These are phyloP conservation scores for Phalacrocorax pelagicus DNA, from an alignment of 2,113 vertebrate species.

Conservation along the genomic window DNA sequence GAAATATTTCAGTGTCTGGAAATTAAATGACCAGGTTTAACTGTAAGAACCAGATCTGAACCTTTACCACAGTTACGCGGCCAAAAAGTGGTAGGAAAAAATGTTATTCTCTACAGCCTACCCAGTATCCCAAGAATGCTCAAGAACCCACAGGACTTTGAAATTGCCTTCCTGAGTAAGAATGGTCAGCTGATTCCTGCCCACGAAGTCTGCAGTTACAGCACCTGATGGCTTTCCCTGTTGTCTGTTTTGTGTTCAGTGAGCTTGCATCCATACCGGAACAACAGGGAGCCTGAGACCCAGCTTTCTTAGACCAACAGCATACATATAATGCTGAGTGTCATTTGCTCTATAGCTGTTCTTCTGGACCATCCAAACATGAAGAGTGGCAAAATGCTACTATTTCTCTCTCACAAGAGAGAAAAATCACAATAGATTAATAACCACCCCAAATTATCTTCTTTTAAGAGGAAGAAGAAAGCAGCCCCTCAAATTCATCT, in stretches of 20 bases:
- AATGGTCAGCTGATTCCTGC: not conserved
- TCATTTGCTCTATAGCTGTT: not conserved
- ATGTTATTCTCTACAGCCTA: not conserved
- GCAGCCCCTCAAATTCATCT: not conserved
- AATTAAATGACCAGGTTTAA: not conserved
- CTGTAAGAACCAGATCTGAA: not conserved
- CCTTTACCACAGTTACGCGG: not conserved
- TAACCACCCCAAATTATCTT: not conserved
- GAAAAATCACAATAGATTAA: not conserved
- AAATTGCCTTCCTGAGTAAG: not conserved
- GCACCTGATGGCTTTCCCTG: not conserved
- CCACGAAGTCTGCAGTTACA: not conserved
- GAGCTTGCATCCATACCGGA: not conserved
- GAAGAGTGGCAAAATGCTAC: not conserved
- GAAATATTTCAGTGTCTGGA: not conserved
- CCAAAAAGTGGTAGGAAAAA: not conserved
- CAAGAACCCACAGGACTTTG: not conserved
- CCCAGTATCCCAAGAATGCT: not conserved
- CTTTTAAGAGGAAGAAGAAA: not conserved
- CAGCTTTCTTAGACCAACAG: not conserved
- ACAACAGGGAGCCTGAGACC: not conserved
- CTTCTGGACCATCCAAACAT: not conserved
- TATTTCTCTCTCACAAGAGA: not conserved
- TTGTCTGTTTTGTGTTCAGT: fast-evolving
- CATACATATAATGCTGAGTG: not conserved